Evolutionary conservation across 2,113 vertebrate genomes (phyloP), one percentile per base, ranked within the genome.

Genomic region (Phrynosoma blainvillii): DNA sequence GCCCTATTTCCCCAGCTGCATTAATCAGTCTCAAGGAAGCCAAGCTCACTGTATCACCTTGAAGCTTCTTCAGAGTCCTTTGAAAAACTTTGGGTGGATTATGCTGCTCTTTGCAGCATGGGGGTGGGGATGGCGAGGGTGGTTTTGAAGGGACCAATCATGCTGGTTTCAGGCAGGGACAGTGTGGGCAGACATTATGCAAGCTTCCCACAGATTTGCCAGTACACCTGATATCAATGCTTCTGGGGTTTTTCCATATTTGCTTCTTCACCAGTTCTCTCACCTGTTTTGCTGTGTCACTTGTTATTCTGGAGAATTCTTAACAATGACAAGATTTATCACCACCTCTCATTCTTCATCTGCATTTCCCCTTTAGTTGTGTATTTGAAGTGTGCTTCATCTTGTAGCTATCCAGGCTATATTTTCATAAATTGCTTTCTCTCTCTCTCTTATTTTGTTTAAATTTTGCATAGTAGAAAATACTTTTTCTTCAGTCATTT

Each of bases 181-280:
- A 85, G 91, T 91, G 93, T 95, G 93, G 94, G 94, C 92, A 93
- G 94, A 87, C 86, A 89, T 94, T 94, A 94, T 95, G 93, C 94
- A 95, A 93, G 88, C 94, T 94, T 86, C 92, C 93, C 95, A 91
- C 66, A 77, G 92, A 74, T 84, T 92, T 93, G 93, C 90, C 93
- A 70, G 87, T 32, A 40, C 52, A 65, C 42, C 82, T 80, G 62
- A 23, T 66, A 62, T n/a, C 36, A 47, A 77, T 9, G 20, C 25
- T 75, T 54, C 30, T 70, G 54, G 62, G 12, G 14, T 77, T 76
- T 83, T 77, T 76, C 59, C 81, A 66, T 83, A 11, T 82, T 73
- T 54, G 59, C 32, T 87, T 75, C 36, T 21, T 81, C 36, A 59
- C 66, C 8, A 80, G 14, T 23, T 32, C 68, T 62, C 18, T 42